Percentiles rank a stretch among this genome's conserved stretches.
Evolutionary conservation across 2,113 vertebrate species (phyloP).

Genomic region (Macaca fascicularis): T2T-MFA8v1.1 NC_088379.1:45879501-45880000

Average conservation of each 20-base stretch:
- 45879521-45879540: conserved; percentile 11
- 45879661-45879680: conserved; percentile 22
- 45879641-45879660: background rate
- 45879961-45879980: background rate
- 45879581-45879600: conserved; percentile 27
- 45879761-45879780: background rate
- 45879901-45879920: background rate
- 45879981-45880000: background rate
- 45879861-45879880: background rate
- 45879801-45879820: background rate
- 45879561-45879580: conserved; percentile 30
- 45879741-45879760: background rate
- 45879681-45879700: conserved; percentile 12
- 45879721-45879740: background rate
- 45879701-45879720: conserved; percentile 15
- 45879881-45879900: background rate
- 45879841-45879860: background rate
- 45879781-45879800: background rate
- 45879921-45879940: background rate
- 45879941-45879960: background rate
- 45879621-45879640: conserved; percentile 2
- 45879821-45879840: background rate
- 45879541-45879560: conserved; percentile 36
- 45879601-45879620: conserved; percentile 53
- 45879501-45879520: conserved; percentile 53